Base-by-base conservation (phyloP, 2,113 vertebrate genomes). In the Aptenodytes patagonicus region DNA sequence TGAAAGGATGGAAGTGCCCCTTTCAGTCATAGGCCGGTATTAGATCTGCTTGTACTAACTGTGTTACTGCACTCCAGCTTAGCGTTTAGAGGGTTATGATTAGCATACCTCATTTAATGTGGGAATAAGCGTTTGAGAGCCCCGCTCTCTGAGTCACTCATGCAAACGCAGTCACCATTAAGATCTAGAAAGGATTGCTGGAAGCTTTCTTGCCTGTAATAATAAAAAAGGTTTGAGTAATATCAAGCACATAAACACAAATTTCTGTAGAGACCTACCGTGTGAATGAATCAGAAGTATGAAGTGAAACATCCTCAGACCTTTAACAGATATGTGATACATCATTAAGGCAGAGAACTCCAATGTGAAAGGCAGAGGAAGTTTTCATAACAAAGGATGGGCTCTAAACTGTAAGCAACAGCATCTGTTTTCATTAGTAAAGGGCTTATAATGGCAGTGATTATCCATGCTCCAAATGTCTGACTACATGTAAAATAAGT, bases 201-300 rank as follows among this genome's bases (percentile, higher is more conserved):
- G 29, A 87, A 89, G 11, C 31, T 86, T 92, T 83, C 44, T 91
- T 91, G 17, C 44, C 32, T 34, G 9, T 54, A 78, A 65, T n/a
- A 71, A 77, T 28, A 65, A 62, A 90, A 89, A 68, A 28, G 4
- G 6, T 26, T 38, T 89, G 52, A 95, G 34, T 64, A 78, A 16
- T 20, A 70, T 19, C 38, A 44, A 44, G 34, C 10, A 79, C 6
- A 64, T 49, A 83, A 93, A 73, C 58, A 86, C 29, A 80, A 66
- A 51, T 66, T 92, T 87, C 7, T 1, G 7, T 40, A 31, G 72
- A 82, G 25, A 84, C 32, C 20, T 89, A 40, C 38, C 44, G 11
- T n/a, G 64, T 75, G 61, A 90, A 94, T 89, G 72, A 95, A 89
- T 97, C 65, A 92, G 62, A 84, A 78, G 54, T 79, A 69, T 87